A percentile compares a stretch with the other conserved stretches of the same genome.
Evolutionary conservation across 2,888 invertebrate genomes (phyloP).

Genomic region (Drosophila mimetica): DNA sequence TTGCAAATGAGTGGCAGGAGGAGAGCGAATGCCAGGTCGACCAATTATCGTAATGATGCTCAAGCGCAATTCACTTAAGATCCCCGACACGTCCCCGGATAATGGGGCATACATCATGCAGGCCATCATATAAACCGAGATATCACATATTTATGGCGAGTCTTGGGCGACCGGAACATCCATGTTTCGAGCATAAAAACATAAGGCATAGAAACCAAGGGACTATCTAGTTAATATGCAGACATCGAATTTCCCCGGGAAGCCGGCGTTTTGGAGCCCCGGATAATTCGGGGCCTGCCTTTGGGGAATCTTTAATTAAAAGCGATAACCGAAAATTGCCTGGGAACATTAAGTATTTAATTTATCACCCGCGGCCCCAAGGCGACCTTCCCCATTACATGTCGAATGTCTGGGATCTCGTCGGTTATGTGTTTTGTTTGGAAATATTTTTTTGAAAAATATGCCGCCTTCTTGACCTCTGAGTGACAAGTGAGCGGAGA

Average conservation of each 20-base stretch:
- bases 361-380: conserved; percentile 59
- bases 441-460: conserved; percentile 49
- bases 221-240: conserved; percentile 42
- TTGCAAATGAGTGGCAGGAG: conserved; percentile 4
- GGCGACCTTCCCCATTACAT: conserved; percentile 44
- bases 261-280: conserved; percentile 19
- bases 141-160: conserved; percentile 27
- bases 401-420: conserved; percentile 6
- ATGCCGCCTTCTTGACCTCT: conserved; percentile 63
- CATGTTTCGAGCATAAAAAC: conserved; percentile 33
- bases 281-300: conserved; percentile 11
- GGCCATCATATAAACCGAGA: conserved; percentile 22
- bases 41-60: conserved; percentile 63
- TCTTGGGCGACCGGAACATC: conserved; percentile 36
- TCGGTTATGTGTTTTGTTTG: conserved; percentile 30
- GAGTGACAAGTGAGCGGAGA: conserved; percentile 18
- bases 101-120: conserved; percentile 36
- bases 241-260: conserved; percentile 12
- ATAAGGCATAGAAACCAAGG: conserved; percentile 3
- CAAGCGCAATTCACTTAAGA: conserved; percentile 52
- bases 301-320: conserved; percentile 46
- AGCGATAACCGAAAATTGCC: conserved; percentile 27
- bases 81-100: conserved; percentile 47
- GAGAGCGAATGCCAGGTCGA: conserved; percentile 24
- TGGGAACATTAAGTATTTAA: conserved; percentile 65